Evolutionary conservation across 1,140 invertebrate species (phyloP).

Genomic region (Ctenoplectra terminalis): DNA sequence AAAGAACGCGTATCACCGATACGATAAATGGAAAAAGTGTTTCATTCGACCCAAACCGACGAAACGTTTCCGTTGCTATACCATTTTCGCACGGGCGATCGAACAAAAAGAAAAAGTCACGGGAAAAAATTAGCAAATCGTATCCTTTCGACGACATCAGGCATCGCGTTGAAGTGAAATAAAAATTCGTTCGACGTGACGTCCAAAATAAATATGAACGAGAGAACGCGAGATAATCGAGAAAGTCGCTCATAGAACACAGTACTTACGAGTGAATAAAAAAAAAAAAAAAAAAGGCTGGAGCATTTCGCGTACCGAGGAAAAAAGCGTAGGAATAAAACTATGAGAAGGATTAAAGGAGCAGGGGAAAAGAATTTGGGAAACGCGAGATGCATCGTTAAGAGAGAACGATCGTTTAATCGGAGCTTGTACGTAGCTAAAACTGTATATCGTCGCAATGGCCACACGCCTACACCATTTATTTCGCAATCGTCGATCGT

Average conservation of each 20-base stretch:
- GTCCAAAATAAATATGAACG: too few relatives aligned
- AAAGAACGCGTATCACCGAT: too few relatives aligned
- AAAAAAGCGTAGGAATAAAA: background rate
- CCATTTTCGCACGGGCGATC: background rate
- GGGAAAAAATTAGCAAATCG: background rate
- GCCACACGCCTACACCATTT: constrained; percentile 22
- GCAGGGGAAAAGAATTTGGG: background rate
- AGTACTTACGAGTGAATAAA: background rate
- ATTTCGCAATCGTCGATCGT: constrained; percentile 1
- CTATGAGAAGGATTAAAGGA: background rate
- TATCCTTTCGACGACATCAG: background rate
- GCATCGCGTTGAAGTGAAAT: background rate
- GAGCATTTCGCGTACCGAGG: background rate
- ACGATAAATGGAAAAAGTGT: background rate
- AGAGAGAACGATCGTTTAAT: constrained; percentile 6
- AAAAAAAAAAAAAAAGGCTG: too few relatives aligned
- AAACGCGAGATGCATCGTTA: background rate
- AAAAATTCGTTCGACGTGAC: too few relatives aligned
- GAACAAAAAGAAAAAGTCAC: background rate
- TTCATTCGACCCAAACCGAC: background rate
- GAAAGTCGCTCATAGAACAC: background rate
- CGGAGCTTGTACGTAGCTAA: background rate
- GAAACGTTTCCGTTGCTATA: background rate
- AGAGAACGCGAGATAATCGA: background rate
- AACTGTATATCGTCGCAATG: constrained; percentile 33